Percentiles rank a stretch among this genome's conserved stretches.
Evolutionary conservation across 2,888 invertebrate genomes (phyloP).

Genomic region (Lepidochrysops patricia): DNA sequence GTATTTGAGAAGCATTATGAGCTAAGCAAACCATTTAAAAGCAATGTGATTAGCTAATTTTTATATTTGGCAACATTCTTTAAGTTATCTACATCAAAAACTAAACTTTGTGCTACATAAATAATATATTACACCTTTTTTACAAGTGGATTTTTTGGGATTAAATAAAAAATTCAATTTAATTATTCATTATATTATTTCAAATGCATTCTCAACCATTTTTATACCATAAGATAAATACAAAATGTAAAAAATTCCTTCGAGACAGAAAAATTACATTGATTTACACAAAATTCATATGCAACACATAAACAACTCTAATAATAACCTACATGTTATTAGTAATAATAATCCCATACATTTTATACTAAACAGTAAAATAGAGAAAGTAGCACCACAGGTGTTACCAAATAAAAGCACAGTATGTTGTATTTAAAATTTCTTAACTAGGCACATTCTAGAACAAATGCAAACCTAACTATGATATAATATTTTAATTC

Average conservation of each 20-base stretch:
- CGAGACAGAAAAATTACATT: constrained; percentile 33
- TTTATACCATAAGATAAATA: constrained; percentile 56
- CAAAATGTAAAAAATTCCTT: constrained; percentile 70
- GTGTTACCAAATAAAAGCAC: constrained; percentile 17
- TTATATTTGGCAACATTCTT: not conserved
- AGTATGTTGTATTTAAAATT: constrained; percentile 11
- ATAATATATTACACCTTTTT: not conserved
- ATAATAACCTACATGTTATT: constrained; percentile 29
- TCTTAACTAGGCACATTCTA: constrained; percentile 14
- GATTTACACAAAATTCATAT: constrained; percentile 44
- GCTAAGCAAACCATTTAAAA: not conserved
- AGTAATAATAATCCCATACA: constrained; percentile 4
- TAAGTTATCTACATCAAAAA: not conserved
- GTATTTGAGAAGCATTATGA: not conserved
- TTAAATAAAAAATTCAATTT: constrained; percentile 31
- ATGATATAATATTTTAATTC: not conserved
- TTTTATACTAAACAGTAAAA: constrained; percentile 14
- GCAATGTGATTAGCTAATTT: not conserved
- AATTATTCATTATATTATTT: constrained; percentile 58
- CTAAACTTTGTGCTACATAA: not conserved
- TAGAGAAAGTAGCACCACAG: constrained; percentile 27
- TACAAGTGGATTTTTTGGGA: constrained; percentile 13
- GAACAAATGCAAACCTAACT: constrained; percentile 14
- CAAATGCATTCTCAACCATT: constrained; percentile 71
- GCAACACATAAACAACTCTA: constrained; percentile 34